A percentile compares a stretch with the other conserved stretches of the same genome.
Evolutionary conservation across 2,888 invertebrate species (phyloP).

Genomic region (Blera fallax): DNA sequence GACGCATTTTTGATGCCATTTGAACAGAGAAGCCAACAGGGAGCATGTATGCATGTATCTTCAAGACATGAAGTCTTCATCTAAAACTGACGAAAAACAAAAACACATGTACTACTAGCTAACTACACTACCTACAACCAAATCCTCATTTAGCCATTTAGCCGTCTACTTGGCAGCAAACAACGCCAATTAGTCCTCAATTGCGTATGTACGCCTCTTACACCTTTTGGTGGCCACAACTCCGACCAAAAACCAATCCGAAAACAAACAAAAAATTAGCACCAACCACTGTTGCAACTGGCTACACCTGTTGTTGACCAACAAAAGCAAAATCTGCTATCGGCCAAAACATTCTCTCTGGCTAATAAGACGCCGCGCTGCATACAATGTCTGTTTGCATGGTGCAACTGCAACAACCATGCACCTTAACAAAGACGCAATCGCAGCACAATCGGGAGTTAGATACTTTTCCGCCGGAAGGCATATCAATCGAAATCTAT

Average conservation of each 20-base stretch:
- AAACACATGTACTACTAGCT: too few species aligned
- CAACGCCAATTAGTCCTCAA: conserved; percentile 50
- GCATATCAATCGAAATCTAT: conserved; percentile 69
- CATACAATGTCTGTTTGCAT: neutral
- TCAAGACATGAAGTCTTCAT: too few species aligned
- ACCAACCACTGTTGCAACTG: conserved; percentile 58
- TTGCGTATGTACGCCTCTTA: conserved; percentile 46
- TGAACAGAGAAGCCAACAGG: too few species aligned
- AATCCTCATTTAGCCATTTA: conserved; percentile 8
- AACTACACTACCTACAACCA: too few species aligned
- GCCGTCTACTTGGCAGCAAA: neutral
- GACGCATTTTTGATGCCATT: too few species aligned
- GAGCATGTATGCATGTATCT: too few species aligned
- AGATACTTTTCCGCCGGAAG: conserved; percentile 63
- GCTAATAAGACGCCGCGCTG: conserved; percentile 46
- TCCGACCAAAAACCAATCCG: conserved; percentile 21
- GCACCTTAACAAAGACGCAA: conserved; percentile 9
- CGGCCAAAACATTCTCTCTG: conserved; percentile 59
- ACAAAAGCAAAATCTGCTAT: conserved; percentile 57
- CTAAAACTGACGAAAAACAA: too few species aligned
- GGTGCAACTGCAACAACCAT: neutral
- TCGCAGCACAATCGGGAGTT: conserved; percentile 25
- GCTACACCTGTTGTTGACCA: conserved; percentile 67
- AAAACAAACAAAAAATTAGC: conserved; percentile 62
- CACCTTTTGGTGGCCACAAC: conserved; percentile 51